Evolutionary conservation across 1,140 invertebrate genomes (phyloP), one percentile per base, ranked within the genome.

Genomic region (Heliconius hermathena): DNA sequence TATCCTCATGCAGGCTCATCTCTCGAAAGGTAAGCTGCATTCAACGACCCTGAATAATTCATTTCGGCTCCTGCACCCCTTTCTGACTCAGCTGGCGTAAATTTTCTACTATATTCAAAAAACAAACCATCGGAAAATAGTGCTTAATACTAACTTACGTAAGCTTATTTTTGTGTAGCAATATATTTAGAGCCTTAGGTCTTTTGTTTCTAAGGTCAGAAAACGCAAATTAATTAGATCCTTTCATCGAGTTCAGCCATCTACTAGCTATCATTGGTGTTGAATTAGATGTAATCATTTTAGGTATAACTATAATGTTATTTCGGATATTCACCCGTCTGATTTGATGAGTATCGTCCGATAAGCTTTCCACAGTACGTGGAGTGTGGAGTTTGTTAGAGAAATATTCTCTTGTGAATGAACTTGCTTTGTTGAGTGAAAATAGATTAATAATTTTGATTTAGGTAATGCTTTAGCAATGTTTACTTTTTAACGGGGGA

Each of bases 21-120:
- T 54, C 36, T 77, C 57, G 76, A 77, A 77, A 80, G 81, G 81
- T 80, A 75, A 82, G 73, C 80, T 83, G 83, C 87, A 87, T 86
- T 85, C 84, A 87, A 78, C 84, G 81, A 83, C 81, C 78, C 82
- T 88, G 86, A 88, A 90, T 90, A 88, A 90, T 89, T 87, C 88
- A 88, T 89, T 79, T 80, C 78, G 84, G 75, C 82, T 84, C 80
- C 76, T 71, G 82, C 78, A 77, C 74, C 78, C 80, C 73, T 80
- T 83, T 73, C 73, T 80, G 73, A 80, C 54, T 82, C 77, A 80
- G 73, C 76, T 80, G 72, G 41, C 66, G 73, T 57, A 75, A 78
- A 78, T 54, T 78, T 80, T 73, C 73, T 49, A 76, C 76, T 70
- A 54, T 57, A 76, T 71, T 72, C 71, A 75, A 26, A 46, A 54